phyloP scores from a whole-genome alignment of 2,888 invertebrate genomes.

The Drosophila borealis region DNA sequence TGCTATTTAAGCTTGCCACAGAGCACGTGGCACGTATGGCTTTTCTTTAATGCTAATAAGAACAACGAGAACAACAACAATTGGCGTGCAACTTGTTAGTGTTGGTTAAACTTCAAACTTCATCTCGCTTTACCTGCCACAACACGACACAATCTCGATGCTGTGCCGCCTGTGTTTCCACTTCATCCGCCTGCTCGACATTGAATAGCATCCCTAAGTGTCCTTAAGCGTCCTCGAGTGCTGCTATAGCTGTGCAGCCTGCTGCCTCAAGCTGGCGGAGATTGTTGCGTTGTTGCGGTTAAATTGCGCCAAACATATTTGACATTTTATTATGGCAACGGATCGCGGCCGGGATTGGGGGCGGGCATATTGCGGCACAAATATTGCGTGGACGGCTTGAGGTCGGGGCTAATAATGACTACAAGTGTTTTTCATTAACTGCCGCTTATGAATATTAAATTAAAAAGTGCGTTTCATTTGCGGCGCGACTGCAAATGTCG shows the following conservation, averaged over 20 bases:
- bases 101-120: slow-evolving; percentile 44
- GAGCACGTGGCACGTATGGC: slow-evolving; percentile 27
- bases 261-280: slow-evolving; percentile 39
- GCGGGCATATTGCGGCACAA: slow-evolving; percentile 21
- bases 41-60: slow-evolving; percentile 50
- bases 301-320: slow-evolving; percentile 80
- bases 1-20: slow-evolving; percentile 35
- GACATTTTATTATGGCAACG: slow-evolving; percentile 74
- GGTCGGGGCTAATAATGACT: slow-evolving; percentile 44
- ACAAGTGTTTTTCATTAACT: slow-evolving; percentile 78
- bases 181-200: slow-evolving; percentile 58
- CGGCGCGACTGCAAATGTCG: slow-evolving; percentile 34
- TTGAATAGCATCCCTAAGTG: slow-evolving; percentile 68
- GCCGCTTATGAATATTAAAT: slow-evolving; percentile 78
- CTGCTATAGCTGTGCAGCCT: slow-evolving; percentile 19
- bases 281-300: slow-evolving; percentile 71
- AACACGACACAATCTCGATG: slow-evolving; percentile 9
- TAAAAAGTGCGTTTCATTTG: slow-evolving; percentile 53
- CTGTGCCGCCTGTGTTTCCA: slow-evolving; percentile 28
- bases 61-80: slow-evolving; percentile 13
- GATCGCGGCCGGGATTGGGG: slow-evolving; percentile 4
- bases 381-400: slow-evolving; percentile 26
- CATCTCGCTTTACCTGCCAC: slow-evolving; percentile 63
- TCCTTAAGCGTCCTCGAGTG: slow-evolving; percentile 73
- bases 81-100: slow-evolving; percentile 18